These are phyloP conservation scores for Yponomeuta evonymella DNA, from an alignment of 2,888 invertebrate species.

Conservation along the genomic window DNA sequence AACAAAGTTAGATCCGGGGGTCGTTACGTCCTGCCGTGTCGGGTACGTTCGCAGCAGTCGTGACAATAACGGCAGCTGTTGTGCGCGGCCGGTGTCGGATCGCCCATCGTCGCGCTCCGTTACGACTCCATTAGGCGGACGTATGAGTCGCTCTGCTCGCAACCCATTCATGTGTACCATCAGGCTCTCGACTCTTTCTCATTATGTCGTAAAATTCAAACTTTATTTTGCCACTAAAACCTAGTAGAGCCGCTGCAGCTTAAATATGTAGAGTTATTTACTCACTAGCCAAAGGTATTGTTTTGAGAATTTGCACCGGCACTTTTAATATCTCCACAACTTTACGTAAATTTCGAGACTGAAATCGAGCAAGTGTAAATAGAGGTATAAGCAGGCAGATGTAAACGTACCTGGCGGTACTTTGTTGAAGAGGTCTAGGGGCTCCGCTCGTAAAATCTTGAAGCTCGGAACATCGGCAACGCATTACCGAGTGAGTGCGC, in stretches of 20 bases:
- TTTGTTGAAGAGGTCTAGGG: constrained; percentile 11
- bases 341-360: not conserved
- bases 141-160: not conserved
- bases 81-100: constrained; percentile 40
- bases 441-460: constrained; percentile 19
- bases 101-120: constrained; percentile 52
- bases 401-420: constrained; percentile 10
- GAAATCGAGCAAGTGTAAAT: not conserved
- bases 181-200: not conserved
- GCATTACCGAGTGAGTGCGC: constrained; percentile 33
- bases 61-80: constrained; percentile 57
- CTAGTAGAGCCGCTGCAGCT: no score
- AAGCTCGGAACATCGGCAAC: constrained; percentile 32
- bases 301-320: no score
- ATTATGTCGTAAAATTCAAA: constrained; percentile 1
- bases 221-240: not conserved
- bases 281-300: no score
- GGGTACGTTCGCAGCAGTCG: not conserved
- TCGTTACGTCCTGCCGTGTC: not conserved
- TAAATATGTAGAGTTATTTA: no score
- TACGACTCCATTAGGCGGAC: constrained; percentile 59
- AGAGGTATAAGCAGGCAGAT: not conserved
- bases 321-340: not conserved
- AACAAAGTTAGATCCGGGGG: not conserved
- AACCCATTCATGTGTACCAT: constrained; percentile 4